Evolutionary conservation across 2,888 invertebrate genomes (phyloP), one percentile per base, ranked within the genome.

Genomic region (Temnothorax unifasciatus): DNA sequence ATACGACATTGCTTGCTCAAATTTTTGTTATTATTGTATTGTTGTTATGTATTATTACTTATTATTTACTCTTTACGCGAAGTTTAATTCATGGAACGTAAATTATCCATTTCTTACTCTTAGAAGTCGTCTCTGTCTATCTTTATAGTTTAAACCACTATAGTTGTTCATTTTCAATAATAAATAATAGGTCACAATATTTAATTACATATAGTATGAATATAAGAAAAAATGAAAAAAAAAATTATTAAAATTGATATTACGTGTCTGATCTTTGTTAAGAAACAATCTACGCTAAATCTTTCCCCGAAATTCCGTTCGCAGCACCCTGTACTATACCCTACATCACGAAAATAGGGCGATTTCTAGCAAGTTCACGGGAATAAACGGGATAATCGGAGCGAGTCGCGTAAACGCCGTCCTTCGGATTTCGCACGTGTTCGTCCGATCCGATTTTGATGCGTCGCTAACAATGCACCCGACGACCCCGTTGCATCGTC

Each of bases 371-470:
- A 8, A 81, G 71, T 38, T 69, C 11, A 69, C 54, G 63, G 47
- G 66, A 71, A 68, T 82, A 50, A 34, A 76, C 25, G 54, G 44
- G 68, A 85, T 82, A 68, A 90, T 29, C 47, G 18, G 41, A 52
- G 50, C 57, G 18, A 57, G 38, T 13, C 29, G 41, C 44, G 57
- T 82, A 74, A 82, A 59, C 54, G 83, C 29, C 9, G 44, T 84
- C 41, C 85, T 85, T 71, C 41, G 68, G 15, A 25, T 66, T 82
- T 86, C 83, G 89, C 92, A 93, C 93, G 92, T 92, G 93, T 92
- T 90, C 91, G 69, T 85, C 82, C 90, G 90, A 92, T 91, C 92
- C 90, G 92, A 93, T 93, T 92, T 89, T 90, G 89, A 91, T 91
- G 91, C 90, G 86, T 82, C 84, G 83, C 84, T 88, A 90, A 91